phyloP scores from a whole-genome alignment of 2,888 invertebrate genomes.

The Unio pictorum region DNA sequence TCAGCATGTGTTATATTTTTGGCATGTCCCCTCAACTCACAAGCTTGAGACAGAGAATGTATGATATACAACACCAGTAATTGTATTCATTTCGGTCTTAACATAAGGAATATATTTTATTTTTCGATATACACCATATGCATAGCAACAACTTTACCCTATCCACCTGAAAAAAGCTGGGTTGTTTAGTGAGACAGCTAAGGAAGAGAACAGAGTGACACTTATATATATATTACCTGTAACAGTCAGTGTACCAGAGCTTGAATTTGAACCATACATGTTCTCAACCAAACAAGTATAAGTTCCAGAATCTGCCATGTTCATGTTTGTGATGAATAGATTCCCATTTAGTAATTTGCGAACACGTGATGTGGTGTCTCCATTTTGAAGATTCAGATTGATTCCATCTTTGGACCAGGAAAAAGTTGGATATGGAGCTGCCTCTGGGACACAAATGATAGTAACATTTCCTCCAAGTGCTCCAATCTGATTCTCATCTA shows the following conservation, averaged over 20 bases:
- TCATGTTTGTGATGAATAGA: slow-evolving; percentile 81
- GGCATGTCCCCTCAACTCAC: too few relatives aligned
- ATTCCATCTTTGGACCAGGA: slow-evolving; percentile 44
- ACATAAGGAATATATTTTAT: too few relatives aligned
- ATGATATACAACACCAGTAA: too few relatives aligned
- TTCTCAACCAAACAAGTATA: slow-evolving; percentile 83
- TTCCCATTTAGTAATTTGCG: slow-evolving; percentile 77
- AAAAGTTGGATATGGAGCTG: slow-evolving; percentile 79
- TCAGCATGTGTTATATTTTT: too few relatives aligned
- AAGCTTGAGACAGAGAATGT: too few relatives aligned
- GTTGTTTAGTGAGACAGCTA: too few relatives aligned
- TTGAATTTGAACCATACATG: slow-evolving; percentile 44
- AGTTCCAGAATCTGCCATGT: slow-evolving; percentile 86
- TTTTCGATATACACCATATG: too few relatives aligned
- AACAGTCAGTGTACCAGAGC: slow-evolving; percentile 49
- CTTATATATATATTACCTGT: slow-evolving; percentile 35
- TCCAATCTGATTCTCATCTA: slow-evolving; percentile 92
- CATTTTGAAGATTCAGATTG: slow-evolving; percentile 29
- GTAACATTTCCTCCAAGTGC: slow-evolving; percentile 93
- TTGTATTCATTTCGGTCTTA: too few relatives aligned
- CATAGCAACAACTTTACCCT: too few relatives aligned
- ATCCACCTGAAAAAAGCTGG: too few relatives aligned
- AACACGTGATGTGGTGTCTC: slow-evolving; percentile 43
- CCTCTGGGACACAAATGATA: slow-evolving; percentile 92
- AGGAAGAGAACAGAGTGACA: too few relatives aligned